Conservation (phyloP, 2,797 vertebrate species). For the Chanos chanos region DNA sequence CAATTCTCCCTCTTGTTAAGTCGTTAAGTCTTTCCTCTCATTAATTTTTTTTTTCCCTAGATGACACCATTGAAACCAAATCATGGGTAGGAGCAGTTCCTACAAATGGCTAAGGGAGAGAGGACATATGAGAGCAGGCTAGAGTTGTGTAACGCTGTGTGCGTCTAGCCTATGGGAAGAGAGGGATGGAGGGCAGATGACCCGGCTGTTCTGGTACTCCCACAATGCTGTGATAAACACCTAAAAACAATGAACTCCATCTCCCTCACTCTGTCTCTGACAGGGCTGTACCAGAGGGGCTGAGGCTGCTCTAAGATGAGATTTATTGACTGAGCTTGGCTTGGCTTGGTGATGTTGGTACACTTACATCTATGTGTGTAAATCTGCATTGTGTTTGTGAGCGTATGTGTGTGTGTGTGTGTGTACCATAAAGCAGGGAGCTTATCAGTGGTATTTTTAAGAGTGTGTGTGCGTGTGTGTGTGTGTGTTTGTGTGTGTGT, state of each 20-base stretch:
- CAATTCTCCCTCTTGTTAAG: slow-evolving; percentile 5
- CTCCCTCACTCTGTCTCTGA: background rate
- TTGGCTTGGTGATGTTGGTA: slow-evolving; percentile 31
- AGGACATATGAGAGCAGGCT: no score
- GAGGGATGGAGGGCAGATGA: no score
- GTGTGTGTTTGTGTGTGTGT: background rate
- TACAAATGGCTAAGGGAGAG: no score
- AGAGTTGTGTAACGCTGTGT: no score
- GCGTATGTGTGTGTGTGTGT: slow-evolving; percentile 9
- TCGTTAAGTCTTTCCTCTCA: no score
- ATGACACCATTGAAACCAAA: no score
- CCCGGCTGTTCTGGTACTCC: no score
- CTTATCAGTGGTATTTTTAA: slow-evolving; percentile 12
- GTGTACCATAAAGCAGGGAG: slow-evolving; percentile 16
- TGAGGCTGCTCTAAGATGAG: slow-evolving; percentile 31
- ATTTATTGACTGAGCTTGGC: slow-evolving; percentile 34
- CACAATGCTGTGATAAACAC: no score
- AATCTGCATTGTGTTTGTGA: slow-evolving; percentile 1
- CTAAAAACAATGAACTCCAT: slow-evolving; percentile 13
- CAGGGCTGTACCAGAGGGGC: slow-evolving; percentile 27
- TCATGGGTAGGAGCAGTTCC: no score
- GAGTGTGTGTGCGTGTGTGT: background rate
- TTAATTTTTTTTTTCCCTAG: no score
- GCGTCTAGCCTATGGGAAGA: no score
- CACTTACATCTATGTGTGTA: slow-evolving; percentile 28